Percentiles rank a stretch among this genome's conserved stretches.
phyloP scores from a whole-genome alignment of 2,113 vertebrate species.

The Clupea harengus region DNA sequence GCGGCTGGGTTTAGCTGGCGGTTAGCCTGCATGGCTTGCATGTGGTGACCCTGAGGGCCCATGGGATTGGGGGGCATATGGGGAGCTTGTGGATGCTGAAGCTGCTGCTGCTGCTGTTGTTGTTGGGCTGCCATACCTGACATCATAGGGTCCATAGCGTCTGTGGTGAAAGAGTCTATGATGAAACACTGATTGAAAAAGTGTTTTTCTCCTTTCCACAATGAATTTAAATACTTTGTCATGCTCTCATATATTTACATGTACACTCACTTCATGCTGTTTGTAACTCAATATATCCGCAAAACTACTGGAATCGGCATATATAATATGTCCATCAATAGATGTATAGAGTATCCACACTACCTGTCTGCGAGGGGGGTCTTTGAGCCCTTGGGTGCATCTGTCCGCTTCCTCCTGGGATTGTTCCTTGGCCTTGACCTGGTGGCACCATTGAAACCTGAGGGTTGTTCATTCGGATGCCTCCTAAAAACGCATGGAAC shows the following conservation, averaged over 20 bases:
- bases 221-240: not conserved
- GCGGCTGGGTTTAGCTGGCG: conserved; percentile 87
- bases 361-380: conserved; percentile 89
- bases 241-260: not conserved
- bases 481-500: conserved; percentile 51
- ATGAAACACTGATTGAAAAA: not conserved
- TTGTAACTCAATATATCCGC: not conserved
- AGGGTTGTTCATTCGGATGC: conserved; percentile 83
- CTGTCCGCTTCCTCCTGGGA: conserved; percentile 80
- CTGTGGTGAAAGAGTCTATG: conserved; percentile 63
- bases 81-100: conserved; percentile 80
- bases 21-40: conserved; percentile 83
- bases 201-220: not conserved
- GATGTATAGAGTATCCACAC: conserved; percentile 8
- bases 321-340: not conserved
- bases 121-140: conserved; percentile 76
- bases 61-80: conserved; percentile 83
- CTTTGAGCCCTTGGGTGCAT: conserved; percentile 84
- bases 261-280: not conserved
- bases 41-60: conserved; percentile 86
- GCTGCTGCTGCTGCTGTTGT: conserved; percentile 72
- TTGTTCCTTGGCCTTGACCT: conserved; percentile 80
- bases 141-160: conserved; percentile 89
- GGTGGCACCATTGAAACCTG: conserved; percentile 83
- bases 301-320: not conserved